A percentile compares a stretch with the other conserved stretches of the same genome.
These are phyloP conservation scores for Hydrolagus affinis DNA, from an alignment of 2,113 vertebrate genomes.

Conservation along the genomic window DNA sequence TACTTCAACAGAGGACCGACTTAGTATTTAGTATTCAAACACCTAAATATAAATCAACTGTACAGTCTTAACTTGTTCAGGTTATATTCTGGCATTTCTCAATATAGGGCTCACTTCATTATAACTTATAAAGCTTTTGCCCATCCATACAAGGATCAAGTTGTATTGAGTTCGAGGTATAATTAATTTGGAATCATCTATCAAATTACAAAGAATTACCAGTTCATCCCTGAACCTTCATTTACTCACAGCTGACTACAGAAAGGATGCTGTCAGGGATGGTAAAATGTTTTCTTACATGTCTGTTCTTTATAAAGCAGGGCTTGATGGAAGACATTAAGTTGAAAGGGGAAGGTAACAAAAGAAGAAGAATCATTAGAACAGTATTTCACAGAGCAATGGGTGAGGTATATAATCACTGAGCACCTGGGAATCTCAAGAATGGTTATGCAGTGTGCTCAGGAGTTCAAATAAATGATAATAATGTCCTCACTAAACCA, in stretches of 20 bases:
- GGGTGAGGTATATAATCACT: background rate
- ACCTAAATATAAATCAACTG: too few relatives aligned
- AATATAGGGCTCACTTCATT: background rate
- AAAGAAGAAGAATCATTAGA: constrained; percentile 25
- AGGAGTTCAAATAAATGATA: constrained; percentile 20
- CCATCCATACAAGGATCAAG: background rate
- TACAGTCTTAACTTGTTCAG: background rate
- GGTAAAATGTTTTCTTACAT: constrained; percentile 29
- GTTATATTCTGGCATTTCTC: background rate
- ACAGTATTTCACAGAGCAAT: constrained; percentile 10
- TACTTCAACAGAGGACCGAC: too few relatives aligned
- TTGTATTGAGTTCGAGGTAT: background rate
- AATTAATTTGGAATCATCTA: background rate
- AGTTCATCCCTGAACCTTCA: background rate
- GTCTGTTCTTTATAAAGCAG: constrained; percentile 26
- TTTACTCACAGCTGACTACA: background rate
- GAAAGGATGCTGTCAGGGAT: constrained; percentile 21
- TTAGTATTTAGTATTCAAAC: too few relatives aligned
- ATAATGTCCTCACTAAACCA: background rate
- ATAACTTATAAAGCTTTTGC: background rate
- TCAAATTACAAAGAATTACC: background rate
- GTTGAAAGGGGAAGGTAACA: constrained; percentile 23
- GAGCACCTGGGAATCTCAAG: background rate
- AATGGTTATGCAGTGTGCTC: background rate
- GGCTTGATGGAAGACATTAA: constrained; percentile 31